Base-by-base conservation (phyloP, 2,888 invertebrate species). In the Apomyelois bistriatella region DNA sequence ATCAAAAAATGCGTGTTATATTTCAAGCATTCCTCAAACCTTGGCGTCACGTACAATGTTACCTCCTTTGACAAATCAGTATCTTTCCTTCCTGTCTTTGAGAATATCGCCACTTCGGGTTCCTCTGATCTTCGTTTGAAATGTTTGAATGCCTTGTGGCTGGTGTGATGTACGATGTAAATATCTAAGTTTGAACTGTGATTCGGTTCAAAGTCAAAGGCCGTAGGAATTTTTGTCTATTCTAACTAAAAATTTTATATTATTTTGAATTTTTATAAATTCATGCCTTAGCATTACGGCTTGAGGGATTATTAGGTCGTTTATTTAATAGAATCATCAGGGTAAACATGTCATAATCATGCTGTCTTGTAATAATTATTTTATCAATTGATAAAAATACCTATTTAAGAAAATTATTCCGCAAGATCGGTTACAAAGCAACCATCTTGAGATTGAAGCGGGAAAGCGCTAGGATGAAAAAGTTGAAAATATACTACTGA, bases 41-140 rank as follows among this genome's bases (percentile, higher is more conserved):
- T 17, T 2, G 10, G 53, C 35, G 57, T 58, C 63, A 62, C 60
- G 60, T 60, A 54, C 56, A 8, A 10, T 43, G 57, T 54, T 53
- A 58, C 52, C 51, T 54, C 59, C 63, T 64, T 64, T 61, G 63
- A 61, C 61, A 61, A 64, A 61, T 64, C 61, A 63, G 57, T 54
- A 53, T 55, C 52, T 49, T 54, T 52, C 54, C 57, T 58, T 64
- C 61, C 61, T 57, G 58, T 55, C 56, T 59, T 61, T 13, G 53
- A 1, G 58, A 55, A 58, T 58, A 55, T 56, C 40, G 15, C 28
- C 46, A 47, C 49, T 49, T 50, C 50, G 40, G 50, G 37, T 37
- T 38, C 50, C 48, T 54, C 50, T 47, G 48, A 53, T 55, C 47
- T 47, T 43, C 47, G 46, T 56, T 58, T 48, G 48, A 53, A 38